Conservation (phyloP, 2,797 vertebrate genomes). For the Phrynocephalus guinanensis region DNA sequence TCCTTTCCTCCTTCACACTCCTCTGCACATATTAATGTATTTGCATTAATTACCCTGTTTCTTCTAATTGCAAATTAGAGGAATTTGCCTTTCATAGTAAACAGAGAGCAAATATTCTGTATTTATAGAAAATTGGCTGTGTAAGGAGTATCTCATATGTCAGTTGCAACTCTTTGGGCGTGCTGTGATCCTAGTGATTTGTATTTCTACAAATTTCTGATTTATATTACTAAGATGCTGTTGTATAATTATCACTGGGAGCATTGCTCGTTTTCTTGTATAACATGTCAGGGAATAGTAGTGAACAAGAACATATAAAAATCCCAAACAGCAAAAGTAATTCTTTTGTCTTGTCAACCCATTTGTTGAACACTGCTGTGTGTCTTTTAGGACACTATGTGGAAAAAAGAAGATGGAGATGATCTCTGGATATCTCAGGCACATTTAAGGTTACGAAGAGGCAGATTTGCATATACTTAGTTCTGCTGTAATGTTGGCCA, state of each 20-base stretch:
- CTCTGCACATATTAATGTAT: constrained; percentile 30
- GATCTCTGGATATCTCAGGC: no score
- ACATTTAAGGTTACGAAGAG: background rate
- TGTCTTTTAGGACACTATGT: constrained; percentile 1
- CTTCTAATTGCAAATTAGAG: constrained; percentile 39
- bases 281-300: constrained; percentile 7
- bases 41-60: constrained; percentile 43
- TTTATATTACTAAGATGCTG: background rate
- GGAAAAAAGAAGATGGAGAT: background rate
- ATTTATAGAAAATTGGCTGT: constrained; percentile 2
- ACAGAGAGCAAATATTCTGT: constrained; percentile 13
- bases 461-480: background rate
- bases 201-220: constrained; percentile 5
- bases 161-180: constrained; percentile 5
- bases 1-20: constrained; percentile 23
- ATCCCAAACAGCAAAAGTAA: background rate
- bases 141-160: background rate
- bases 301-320: background rate
- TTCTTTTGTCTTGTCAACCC: constrained; percentile 11
- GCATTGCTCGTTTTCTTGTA: background rate
- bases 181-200: constrained; percentile 20
- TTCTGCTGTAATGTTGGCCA: background rate
- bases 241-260: constrained; percentile 1
- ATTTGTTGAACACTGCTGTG: background rate
- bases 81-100: constrained; percentile 27